Base-by-base conservation (phyloP, 2,888 invertebrate species). In the Odontothrips loti region DNA sequence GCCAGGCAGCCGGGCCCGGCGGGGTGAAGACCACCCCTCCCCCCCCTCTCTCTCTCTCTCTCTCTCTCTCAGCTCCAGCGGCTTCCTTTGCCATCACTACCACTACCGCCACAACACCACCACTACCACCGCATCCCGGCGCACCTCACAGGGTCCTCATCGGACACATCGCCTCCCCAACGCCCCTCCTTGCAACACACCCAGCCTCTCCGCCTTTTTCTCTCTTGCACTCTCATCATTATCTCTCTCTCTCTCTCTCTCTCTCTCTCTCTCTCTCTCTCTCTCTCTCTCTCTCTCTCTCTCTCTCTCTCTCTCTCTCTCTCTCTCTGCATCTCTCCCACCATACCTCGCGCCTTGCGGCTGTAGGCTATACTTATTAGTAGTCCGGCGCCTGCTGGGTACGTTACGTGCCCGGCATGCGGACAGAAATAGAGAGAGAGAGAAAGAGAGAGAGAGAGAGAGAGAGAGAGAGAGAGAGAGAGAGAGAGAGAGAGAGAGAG, bases 351-450 rank as follows among this genome's bases (percentile, higher is more conserved):
- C 68, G 68, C 68, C 68, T 75, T 27, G 68, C 68, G 68, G 68
- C 68, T 75, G 68, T 75, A 27, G 68, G 68, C 68, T 75, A 27
- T 27, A 75, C 68, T 75, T 75, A 75, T 75, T 75, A 75, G 68
- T 75, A 75, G 68, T 23, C 68, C n/a, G 68, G 68, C 68, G 68
- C 68, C 68, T n/a, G 68, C 23, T 23, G 68, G 68, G 58, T 27
- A 27, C 23, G 68, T 12, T 3, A 75, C 68, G 68, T 75, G 68
- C n/a, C 68, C 12, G 27, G 68, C 68, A 75, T 75, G 68, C 23
- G 58, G 34, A 43, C 3, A 6, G 34, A 43, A 6, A 43, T 2
- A 2, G 34, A 43, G 34, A 6, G 34, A 43, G 34, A 43, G 34
- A 43, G 34, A 2, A 6, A 6, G 34, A 43, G 34, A 43, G 34